Percentiles rank a stretch among this genome's conserved stretches.
These are phyloP conservation scores for Semaprochilodus insignis DNA, from an alignment of 2,797 vertebrate genomes.

Conservation along the genomic window DNA sequence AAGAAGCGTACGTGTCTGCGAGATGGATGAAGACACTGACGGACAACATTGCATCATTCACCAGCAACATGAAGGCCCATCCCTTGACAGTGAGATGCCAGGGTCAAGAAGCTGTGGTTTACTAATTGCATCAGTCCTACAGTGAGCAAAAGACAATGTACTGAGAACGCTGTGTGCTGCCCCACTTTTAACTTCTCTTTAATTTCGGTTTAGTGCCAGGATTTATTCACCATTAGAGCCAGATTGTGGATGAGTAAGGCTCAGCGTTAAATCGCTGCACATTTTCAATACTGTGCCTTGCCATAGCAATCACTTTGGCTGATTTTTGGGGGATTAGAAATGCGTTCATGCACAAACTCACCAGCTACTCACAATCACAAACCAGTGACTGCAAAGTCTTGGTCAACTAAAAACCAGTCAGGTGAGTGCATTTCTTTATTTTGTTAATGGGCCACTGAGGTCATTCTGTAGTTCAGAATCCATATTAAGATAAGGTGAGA, in stretches of 20 bases:
- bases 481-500: too few species aligned
- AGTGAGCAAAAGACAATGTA: background rate
- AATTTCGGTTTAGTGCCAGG: background rate
- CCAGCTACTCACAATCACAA: background rate
- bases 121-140: background rate
- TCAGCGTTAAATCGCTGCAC: background rate
- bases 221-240: background rate
- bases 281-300: background rate
- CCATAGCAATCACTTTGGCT: background rate
- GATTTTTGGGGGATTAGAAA: slow-evolving; percentile 2
- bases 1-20: background rate
- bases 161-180: background rate
- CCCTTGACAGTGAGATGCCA: background rate
- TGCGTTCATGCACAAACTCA: background rate
- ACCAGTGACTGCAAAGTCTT: background rate
- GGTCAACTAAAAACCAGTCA: too few species aligned
- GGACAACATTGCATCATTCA: slow-evolving; percentile 12
- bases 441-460: too few species aligned
- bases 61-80: slow-evolving; percentile 1
- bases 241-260: slow-evolving; percentile 2
- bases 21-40: background rate
- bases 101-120: background rate
- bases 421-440: too few species aligned
- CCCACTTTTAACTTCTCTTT: slow-evolving; percentile 10
- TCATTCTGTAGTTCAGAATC: too few species aligned